Percentiles rank a stretch among this genome's conserved stretches.
Conservation (phyloP, 2,888 invertebrate species). For the Luperina testacea region DNA sequence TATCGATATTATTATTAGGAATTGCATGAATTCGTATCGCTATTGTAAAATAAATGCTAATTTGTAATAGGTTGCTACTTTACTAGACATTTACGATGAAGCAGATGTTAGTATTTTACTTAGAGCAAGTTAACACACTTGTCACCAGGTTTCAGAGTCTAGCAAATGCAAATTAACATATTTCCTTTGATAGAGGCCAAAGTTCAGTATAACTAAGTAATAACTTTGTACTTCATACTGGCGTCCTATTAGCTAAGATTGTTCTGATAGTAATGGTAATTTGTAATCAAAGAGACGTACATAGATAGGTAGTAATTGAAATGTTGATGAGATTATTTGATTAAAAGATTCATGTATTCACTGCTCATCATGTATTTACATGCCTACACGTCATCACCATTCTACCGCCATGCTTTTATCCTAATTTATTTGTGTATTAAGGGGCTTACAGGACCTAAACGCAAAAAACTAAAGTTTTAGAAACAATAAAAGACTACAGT, state of each 20-base stretch:
- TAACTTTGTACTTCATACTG: background rate
- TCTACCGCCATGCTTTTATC: too few relatives aligned
- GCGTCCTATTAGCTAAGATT: constrained; percentile 27
- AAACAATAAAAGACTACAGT: too few relatives aligned
- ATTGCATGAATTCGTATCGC: background rate
- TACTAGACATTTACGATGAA: background rate
- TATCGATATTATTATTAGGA: constrained; percentile 2
- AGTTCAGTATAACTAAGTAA: constrained; percentile 12
- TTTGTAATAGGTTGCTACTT: background rate
- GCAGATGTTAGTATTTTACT: background rate
- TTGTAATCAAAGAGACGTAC: constrained; percentile 12
- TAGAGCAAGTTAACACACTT: constrained; percentile 2
- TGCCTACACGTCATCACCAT: background rate
- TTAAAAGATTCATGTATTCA: background rate
- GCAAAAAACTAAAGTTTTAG: too few relatives aligned
- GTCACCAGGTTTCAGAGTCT: background rate
- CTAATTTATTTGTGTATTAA: background rate
- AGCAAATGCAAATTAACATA: constrained; percentile 1
- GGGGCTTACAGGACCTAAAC: too few relatives aligned
- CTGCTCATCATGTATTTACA: background rate
- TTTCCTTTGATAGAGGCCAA: constrained; percentile 11
- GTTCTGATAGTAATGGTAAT: constrained; percentile 16
- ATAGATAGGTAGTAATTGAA: background rate
- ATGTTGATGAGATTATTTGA: background rate
- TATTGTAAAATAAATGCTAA: constrained; percentile 8